Evolutionary conservation across 2,888 invertebrate genomes (phyloP), one percentile per base, ranked within the genome.

Genomic region (Drosophila meridionalis): DNA sequence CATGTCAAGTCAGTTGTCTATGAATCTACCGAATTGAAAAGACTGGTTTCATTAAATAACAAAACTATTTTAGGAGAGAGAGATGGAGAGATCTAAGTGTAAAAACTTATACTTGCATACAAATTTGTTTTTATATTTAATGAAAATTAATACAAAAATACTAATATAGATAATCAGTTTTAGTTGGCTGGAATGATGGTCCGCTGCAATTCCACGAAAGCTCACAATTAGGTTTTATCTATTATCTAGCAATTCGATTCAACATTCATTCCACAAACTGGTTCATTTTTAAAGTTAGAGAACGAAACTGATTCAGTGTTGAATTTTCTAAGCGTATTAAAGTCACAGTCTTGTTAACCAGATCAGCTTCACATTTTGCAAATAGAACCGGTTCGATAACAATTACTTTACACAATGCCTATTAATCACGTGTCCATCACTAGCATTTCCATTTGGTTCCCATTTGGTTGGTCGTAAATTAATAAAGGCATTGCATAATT

Each of bases 401-500:
- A 45, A 58, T 58, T 58, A 9, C 45, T 34, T 45, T 26, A 8
- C 5, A 32, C 34, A 58, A 58, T 58, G 2, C 14, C 32, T 45
- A 45, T 58, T 50, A 43, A 57, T 57, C 63, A 59, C 76, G 60
- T 8, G 40, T n/a, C 30, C 84, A 78, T 78, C 82, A 20, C 82
- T 76, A 64, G 43, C 26, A 57, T 38, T 52, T 34, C 32, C 50
- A 52, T 34, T 52, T 64, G 67, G 48, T 52, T 70, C 48, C 61
- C 74, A 81, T 72, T 87, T 82, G 89, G 77, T 56, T 79, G 75
- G 69, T 52, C 83, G 71, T 89, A 85, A 87, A 87, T 87, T 87
- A 87, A 87, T 87, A 87, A 87, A 83, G 78, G 78, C 87, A 90
- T 83, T 88, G 90, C 84, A 87, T 87, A 90, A 90, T 90, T 87